These are phyloP conservation scores for Alligator sinensis DNA, from an alignment of 2,113 vertebrate species.

Conservation along the genomic window DNA sequence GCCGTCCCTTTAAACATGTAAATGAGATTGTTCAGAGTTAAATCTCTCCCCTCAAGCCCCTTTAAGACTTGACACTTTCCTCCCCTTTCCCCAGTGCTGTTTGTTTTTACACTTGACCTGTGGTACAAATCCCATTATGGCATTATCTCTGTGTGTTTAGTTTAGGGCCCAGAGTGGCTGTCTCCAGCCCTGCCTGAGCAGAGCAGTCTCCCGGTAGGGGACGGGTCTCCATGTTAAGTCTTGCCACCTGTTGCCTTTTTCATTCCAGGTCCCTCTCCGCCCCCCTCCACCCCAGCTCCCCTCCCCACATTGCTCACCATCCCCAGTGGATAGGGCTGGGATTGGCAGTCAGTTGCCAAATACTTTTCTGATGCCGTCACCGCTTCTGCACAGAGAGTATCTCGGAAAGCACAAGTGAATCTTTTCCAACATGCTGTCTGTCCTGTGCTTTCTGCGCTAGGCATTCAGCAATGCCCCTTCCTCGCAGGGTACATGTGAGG, in stretches of 20 bases:
- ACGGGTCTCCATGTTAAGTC: conserved; percentile 30
- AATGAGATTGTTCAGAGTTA: neutral
- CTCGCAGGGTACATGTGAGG: neutral
- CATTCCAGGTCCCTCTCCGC: conserved; percentile 61
- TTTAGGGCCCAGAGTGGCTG: fast-evolving
- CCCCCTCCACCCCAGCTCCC: conserved; percentile 38
- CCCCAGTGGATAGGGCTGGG: conserved; percentile 71
- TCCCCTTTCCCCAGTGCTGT: neutral
- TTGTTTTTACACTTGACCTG: fast-evolving
- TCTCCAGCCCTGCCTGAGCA: neutral
- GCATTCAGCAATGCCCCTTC: neutral
- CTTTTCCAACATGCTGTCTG: conserved; percentile 18
- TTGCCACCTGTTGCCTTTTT: conserved; percentile 74
- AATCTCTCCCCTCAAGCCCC: neutral
- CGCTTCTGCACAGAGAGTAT: conserved; percentile 62
- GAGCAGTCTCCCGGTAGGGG: conserved; percentile 17
- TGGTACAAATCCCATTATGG: fast-evolving
- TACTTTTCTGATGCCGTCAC: conserved; percentile 77
- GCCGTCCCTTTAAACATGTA: neutral
- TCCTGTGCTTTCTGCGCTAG: neutral
- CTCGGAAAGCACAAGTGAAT: conserved; percentile 30
- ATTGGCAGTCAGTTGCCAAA: conserved; percentile 70
- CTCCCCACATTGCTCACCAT: conserved; percentile 50
- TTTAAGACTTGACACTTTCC: neutral
- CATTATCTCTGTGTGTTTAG: neutral